These are phyloP conservation scores for Xylota sylvarum DNA, from an alignment of 2,888 invertebrate species.

Conservation along the genomic window DNA sequence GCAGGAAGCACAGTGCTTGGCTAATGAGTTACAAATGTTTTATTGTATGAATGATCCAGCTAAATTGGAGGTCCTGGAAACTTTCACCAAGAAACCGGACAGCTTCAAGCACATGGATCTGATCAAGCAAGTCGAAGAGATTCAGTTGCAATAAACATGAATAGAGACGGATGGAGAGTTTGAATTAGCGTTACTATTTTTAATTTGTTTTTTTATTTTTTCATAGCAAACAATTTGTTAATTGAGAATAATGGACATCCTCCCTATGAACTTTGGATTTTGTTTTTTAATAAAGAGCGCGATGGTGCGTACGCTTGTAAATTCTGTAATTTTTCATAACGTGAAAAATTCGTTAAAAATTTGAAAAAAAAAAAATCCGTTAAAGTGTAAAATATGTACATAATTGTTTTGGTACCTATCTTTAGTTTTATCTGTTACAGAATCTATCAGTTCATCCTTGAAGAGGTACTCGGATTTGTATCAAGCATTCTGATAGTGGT, in stretches of 20 bases:
- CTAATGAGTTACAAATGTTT: slow-evolving; percentile 94
- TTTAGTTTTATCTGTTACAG: too few relatives aligned
- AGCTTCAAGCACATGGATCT: slow-evolving; percentile 93
- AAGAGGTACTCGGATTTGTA: too few relatives aligned
- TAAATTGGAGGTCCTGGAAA: slow-evolving; percentile 88
- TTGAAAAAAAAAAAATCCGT: too few relatives aligned
- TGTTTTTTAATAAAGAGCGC: background rate
- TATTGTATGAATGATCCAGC: slow-evolving; percentile 89
- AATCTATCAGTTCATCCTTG: too few relatives aligned
- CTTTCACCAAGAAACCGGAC: slow-evolving; percentile 90
- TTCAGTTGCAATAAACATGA: slow-evolving; percentile 84
- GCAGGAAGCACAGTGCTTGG: slow-evolving; percentile 93
- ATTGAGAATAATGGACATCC: background rate
- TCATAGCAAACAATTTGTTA: background rate
- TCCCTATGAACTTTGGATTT: background rate
- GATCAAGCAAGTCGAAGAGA: slow-evolving; percentile 90
- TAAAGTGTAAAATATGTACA: too few relatives aligned
- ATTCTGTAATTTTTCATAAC: too few relatives aligned
- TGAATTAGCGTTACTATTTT: background rate
- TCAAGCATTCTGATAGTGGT: too few relatives aligned
- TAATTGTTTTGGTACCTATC: too few relatives aligned
- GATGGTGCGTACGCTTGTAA: too few relatives aligned
- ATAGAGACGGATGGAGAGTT: background rate
- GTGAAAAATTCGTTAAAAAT: too few relatives aligned
- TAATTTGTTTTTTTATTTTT: slow-evolving; percentile 9